phyloP scores from a whole-genome alignment of 92 coral and sea anemone genomes.

The Palythoa heliodiscus region DNA sequence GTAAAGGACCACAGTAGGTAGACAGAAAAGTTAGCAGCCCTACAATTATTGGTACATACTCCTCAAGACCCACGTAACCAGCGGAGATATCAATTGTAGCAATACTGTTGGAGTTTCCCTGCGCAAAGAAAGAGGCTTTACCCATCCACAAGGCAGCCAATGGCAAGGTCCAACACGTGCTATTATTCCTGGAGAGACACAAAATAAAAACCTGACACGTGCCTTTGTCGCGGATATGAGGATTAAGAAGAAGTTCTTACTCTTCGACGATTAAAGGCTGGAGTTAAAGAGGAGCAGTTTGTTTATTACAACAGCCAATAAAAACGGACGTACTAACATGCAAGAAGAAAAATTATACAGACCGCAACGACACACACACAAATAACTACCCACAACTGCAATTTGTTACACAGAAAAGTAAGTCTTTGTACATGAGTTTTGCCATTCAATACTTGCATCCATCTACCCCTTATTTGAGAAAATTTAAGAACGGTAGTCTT shows the following conservation, averaged over 20 bases:
- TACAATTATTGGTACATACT: constrained; percentile 64
- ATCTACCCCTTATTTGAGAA: no score
- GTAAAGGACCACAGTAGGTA: constrained; percentile 86
- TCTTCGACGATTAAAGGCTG: background rate
- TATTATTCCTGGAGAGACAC: constrained; percentile 44
- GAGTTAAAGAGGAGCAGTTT: no score
- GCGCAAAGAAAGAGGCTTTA: constrained; percentile 80
- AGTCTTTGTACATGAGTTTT: no score
- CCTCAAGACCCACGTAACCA: constrained; percentile 91
- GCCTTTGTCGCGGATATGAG: background rate
- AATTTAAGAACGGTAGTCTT: no score
- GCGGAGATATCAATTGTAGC: constrained; percentile 92
- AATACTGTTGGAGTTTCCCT: constrained; percentile 93
- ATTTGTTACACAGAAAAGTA: no score
- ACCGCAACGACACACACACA: no score
- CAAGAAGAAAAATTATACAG: no score
- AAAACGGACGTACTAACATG: no score
- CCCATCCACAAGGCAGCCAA: constrained; percentile 82
- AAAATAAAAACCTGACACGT: background rate
- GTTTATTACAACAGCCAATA: no score
- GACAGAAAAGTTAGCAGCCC: constrained; percentile 62
- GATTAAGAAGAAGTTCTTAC: background rate
- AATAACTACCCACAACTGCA: no score
- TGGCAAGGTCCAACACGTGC: constrained; percentile 52
- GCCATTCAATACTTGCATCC: no score